phyloP scores from a whole-genome alignment of 1,140 invertebrate genomes.

The Brachionus calyciflorus region DNA sequence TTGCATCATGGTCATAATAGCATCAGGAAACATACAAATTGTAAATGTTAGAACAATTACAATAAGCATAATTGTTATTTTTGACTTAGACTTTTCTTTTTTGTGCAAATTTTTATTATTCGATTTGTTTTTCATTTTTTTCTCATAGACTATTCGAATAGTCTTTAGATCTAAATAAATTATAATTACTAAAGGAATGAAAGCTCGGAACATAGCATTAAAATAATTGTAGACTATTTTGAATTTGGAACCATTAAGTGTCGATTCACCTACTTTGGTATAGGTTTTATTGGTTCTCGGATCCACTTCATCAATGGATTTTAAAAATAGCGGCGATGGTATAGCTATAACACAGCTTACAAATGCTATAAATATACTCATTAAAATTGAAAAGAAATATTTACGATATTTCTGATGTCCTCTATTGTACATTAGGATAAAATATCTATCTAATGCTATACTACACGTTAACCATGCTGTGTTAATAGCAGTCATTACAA shows the following conservation, averaged over 20 bases:
- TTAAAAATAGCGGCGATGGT: conserved; percentile 26
- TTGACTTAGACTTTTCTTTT: conserved; percentile 47
- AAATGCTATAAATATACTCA: conserved; percentile 6
- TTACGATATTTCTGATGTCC: conserved; percentile 13
- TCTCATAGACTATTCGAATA: conserved; percentile 19
- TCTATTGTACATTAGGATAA: conserved; percentile 56
- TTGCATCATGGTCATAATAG: conserved; percentile 63
- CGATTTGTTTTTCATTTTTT: conserved; percentile 29
- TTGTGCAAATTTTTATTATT: not conserved
- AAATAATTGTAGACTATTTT: conserved; percentile 46
- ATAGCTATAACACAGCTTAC: not conserved
- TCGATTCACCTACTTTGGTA: conserved; percentile 1
- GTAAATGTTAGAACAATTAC: conserved; percentile 73
- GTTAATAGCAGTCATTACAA: conserved; percentile 54
- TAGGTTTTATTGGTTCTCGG: not conserved
- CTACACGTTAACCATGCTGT: conserved; percentile 87
- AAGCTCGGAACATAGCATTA: conserved; percentile 18
- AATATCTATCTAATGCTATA: conserved; percentile 90
- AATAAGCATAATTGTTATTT: conserved; percentile 73
- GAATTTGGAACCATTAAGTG: not conserved
- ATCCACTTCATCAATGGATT: not conserved
- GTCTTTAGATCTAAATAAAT: conserved; percentile 25
- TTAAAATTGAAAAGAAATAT: conserved; percentile 33
- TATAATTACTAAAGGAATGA: conserved; percentile 40
- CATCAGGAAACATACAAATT: conserved; percentile 72